These are phyloP conservation scores for Euura lappo DNA, from an alignment of 1,140 invertebrate species.

Conservation along the genomic window DNA sequence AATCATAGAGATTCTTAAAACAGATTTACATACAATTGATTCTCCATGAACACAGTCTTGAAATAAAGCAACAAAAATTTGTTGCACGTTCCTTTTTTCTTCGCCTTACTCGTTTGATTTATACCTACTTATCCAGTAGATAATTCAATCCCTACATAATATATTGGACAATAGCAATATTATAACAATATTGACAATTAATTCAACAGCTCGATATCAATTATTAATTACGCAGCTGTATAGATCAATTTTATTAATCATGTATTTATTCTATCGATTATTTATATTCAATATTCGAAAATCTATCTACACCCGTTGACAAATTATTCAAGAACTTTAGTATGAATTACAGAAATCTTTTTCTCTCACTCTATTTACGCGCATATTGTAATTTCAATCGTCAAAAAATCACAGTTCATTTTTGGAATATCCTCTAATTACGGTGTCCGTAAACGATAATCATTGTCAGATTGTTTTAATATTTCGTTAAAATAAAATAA, in stretches of 20 bases:
- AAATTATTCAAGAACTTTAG: background rate
- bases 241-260: too few relatives aligned
- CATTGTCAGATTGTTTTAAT: too few relatives aligned
- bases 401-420: background rate
- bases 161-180: background rate
- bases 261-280: too few relatives aligned
- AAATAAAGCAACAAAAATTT: background rate
- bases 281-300: background rate
- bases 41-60: slow-evolving; percentile 24
- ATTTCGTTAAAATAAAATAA: too few relatives aligned
- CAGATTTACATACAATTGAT: slow-evolving; percentile 16
- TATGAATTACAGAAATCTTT: background rate
- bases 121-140: background rate
- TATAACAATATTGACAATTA: background rate
- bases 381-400: background rate
- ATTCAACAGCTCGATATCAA: background rate
- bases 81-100: background rate
- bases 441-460: too few relatives aligned
- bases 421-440: background rate
- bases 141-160: background rate
- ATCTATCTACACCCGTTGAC: background rate
- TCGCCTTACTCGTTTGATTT: background rate
- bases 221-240: background rate
- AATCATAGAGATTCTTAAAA: slow-evolving; percentile 10
- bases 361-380: background rate